phyloP scores from a whole-genome alignment of 2,113 vertebrate species.

The Cyanistes caeruleus region DNA sequence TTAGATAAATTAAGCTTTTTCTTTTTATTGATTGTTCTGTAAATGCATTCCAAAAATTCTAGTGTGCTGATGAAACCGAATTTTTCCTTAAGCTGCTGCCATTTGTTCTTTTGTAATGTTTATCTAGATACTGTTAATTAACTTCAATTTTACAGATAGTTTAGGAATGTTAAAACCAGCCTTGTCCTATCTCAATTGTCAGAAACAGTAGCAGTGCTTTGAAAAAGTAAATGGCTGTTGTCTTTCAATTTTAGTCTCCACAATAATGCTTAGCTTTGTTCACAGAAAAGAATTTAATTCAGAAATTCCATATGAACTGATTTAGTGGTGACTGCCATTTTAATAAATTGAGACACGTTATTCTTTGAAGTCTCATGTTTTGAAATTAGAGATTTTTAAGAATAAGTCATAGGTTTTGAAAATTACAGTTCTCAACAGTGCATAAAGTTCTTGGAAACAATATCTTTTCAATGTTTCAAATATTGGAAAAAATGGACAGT shows the following conservation, averaged over 20 bases:
- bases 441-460: not conserved
- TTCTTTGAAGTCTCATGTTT: not conserved
- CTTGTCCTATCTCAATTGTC: not conserved
- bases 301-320: not conserved
- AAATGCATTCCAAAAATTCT: conserved; percentile 21
- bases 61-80: not conserved
- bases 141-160: not conserved
- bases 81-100: not conserved
- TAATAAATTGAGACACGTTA: not conserved
- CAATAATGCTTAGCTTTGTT: not conserved
- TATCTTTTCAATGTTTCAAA: not conserved
- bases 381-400: not conserved
- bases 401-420: not conserved
- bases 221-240: not conserved
- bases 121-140: not conserved
- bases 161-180: not conserved
- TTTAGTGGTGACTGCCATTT: not conserved
- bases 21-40: not conserved
- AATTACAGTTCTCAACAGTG: not conserved
- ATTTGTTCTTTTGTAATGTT: not conserved
- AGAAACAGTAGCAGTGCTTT: not conserved
- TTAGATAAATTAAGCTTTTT: not conserved
- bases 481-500: not conserved
- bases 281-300: not conserved
- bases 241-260: not conserved